These are phyloP conservation scores for Eugnorisma glareosa DNA, from an alignment of 2,888 invertebrate genomes.

Conservation along the genomic window DNA sequence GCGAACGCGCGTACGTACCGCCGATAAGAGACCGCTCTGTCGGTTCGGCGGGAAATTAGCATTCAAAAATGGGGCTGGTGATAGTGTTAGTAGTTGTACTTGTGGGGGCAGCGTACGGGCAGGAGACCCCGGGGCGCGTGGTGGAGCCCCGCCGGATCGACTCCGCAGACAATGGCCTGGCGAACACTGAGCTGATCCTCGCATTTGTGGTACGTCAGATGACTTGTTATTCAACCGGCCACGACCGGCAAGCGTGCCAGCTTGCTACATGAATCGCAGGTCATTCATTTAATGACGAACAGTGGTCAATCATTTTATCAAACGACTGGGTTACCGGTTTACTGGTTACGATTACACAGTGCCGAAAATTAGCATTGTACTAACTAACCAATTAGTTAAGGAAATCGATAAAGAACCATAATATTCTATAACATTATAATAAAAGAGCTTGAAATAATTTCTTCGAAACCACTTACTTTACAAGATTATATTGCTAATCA, in stretches of 20 bases:
- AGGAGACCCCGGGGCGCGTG: slow-evolving; percentile 68
- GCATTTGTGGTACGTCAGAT: slow-evolving; percentile 84
- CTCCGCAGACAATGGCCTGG: slow-evolving; percentile 70
- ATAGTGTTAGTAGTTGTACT: slow-evolving; percentile 71
- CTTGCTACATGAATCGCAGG: slow-evolving; percentile 69
- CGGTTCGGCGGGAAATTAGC: slow-evolving; percentile 69
- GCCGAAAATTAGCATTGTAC: slow-evolving; percentile 20
- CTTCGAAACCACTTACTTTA: background rate
- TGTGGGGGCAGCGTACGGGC: slow-evolving; percentile 71
- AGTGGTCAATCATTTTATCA: slow-evolving; percentile 50
- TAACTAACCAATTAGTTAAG: slow-evolving; percentile 8
- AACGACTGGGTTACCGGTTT: slow-evolving; percentile 13
- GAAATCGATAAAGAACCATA: slow-evolving; percentile 10
- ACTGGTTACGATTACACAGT: slow-evolving; percentile 22
- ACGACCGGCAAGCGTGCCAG: slow-evolving; percentile 68
- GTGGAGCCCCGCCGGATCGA: slow-evolving; percentile 67
- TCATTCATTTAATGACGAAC: slow-evolving; percentile 62
- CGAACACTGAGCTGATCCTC: slow-evolving; percentile 78
- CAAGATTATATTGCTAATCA: background rate
- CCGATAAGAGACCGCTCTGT: slow-evolving; percentile 68
- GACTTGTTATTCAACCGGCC: slow-evolving; percentile 68
- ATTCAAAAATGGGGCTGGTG: slow-evolving; percentile 73
- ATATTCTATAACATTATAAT: background rate
- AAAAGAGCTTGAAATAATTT: background rate
- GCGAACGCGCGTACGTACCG: slow-evolving; percentile 82